Evolutionary conservation across 2,113 vertebrate species (phyloP).

Genomic region (Erythrolamprus reginae): DNA sequence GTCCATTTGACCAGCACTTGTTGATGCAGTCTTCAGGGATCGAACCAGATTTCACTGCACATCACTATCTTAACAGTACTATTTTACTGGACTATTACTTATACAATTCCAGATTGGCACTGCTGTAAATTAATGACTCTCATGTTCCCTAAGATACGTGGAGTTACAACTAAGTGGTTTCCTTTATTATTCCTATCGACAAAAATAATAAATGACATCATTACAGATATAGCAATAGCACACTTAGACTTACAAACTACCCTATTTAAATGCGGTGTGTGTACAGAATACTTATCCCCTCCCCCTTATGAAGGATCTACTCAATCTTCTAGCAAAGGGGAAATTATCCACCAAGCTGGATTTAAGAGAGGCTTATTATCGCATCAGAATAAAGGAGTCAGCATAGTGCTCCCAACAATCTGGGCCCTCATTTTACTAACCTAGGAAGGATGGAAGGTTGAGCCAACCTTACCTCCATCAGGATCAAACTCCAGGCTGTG

Average conservation of each 20-base stretch:
- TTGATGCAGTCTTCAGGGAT: background rate
- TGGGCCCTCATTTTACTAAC: background rate
- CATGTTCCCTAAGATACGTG: background rate
- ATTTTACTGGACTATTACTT: background rate
- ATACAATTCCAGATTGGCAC: background rate
- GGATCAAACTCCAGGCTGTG: background rate
- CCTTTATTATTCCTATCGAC: too few species aligned
- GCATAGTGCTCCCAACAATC: background rate
- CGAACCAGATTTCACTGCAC: background rate
- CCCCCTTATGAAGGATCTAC: too few species aligned
- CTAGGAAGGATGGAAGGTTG: background rate
- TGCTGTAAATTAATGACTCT: background rate
- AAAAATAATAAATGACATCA: too few species aligned
- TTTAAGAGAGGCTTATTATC: too few species aligned
- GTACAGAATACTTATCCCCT: too few species aligned
- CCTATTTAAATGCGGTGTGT: too few species aligned
- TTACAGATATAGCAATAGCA: too few species aligned
- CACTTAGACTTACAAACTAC: too few species aligned
- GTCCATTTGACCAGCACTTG: background rate
- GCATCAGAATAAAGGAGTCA: too few species aligned
- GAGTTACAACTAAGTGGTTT: background rate
- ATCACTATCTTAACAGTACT: background rate
- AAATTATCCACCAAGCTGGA: too few species aligned
- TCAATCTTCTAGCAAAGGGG: too few species aligned
- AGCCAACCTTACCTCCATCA: background rate